A percentile compares a stretch with the other conserved stretches of the same genome.
phyloP scores from a whole-genome alignment of 2,797 vertebrate species.

The Platyrinchus mystaceus region DNA sequence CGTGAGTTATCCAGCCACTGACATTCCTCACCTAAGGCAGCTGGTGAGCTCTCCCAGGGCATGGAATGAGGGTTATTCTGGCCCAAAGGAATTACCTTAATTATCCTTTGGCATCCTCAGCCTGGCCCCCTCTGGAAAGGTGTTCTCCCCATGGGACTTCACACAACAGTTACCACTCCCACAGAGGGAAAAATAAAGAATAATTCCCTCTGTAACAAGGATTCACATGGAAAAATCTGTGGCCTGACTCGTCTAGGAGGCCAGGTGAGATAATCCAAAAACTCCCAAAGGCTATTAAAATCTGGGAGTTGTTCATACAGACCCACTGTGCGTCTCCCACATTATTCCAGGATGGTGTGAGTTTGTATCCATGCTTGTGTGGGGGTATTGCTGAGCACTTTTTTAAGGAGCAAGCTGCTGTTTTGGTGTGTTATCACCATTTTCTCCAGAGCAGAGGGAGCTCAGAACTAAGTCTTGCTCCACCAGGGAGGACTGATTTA shows the following conservation, averaged over 20 bases:
- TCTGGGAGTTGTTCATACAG: not conserved
- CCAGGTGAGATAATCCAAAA: not conserved
- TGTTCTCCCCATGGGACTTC: not conserved
- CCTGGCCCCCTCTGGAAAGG: not conserved
- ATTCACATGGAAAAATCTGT: not conserved
- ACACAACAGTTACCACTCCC: rapidly evolving
- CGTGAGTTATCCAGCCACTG: too few relatives aligned
- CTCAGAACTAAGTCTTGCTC: not conserved
- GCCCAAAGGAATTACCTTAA: not conserved
- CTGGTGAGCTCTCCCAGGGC: not conserved
- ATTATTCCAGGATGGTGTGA: rapidly evolving
- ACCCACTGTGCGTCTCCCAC: rapidly evolving
- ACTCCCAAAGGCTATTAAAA: not conserved
- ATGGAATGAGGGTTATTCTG: rapidly evolving
- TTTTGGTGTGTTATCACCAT: not conserved
- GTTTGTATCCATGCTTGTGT: rapidly evolving
- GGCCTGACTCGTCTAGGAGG: not conserved
- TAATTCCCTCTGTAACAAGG: not conserved
- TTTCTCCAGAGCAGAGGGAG: not conserved
- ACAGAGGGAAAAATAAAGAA: rapidly evolving
- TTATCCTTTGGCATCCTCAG: not conserved
- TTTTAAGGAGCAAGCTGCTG: not conserved
- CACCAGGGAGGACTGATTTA: not conserved
- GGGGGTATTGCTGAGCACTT: not conserved
- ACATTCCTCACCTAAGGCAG: not conserved